Evolutionary conservation across 1,140 invertebrate genomes (phyloP).

Genomic region (Callitettix versicolor): DNA sequence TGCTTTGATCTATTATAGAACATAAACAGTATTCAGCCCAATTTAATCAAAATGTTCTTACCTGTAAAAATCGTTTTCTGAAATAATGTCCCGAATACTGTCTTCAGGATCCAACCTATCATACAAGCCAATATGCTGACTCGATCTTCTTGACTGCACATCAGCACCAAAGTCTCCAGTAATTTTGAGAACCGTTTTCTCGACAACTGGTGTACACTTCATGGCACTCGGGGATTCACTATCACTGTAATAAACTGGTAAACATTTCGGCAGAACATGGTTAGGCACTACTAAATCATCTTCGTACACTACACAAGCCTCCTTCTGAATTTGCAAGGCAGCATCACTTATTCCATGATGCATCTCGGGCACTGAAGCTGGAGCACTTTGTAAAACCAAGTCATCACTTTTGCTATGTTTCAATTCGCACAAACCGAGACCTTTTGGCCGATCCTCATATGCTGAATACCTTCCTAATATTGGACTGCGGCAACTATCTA

Average conservation of each 20-base stretch:
- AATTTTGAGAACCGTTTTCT: conserved; percentile 25
- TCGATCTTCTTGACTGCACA: conserved; percentile 15
- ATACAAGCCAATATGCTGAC: conserved; percentile 25
- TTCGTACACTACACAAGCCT: conserved; percentile 29
- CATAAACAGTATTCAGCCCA: too few relatives aligned
- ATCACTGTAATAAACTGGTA: conserved; percentile 28
- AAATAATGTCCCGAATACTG: conserved; percentile 50
- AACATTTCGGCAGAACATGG: conserved; percentile 11
- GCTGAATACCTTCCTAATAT: conserved; percentile 32
- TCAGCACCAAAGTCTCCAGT: conserved; percentile 27
- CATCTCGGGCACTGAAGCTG: conserved; percentile 34
- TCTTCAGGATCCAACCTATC: conserved; percentile 49
- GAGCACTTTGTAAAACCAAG: conserved; percentile 32
- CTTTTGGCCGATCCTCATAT: conserved; percentile 31
- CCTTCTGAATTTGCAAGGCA: conserved; percentile 25
- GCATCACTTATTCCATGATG: conserved; percentile 30
- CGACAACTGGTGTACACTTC: neutral
- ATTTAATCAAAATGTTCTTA: too few relatives aligned
- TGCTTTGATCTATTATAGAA: too few relatives aligned
- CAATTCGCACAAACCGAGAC: conserved; percentile 24
- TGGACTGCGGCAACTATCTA: conserved; percentile 24
- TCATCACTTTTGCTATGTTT: conserved; percentile 31
- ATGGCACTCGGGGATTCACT: conserved; percentile 22
- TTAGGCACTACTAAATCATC: conserved; percentile 22
- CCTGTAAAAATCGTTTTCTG: conserved; percentile 53